A percentile compares a stretch with the other conserved stretches of the same genome.
phyloP scores from a whole-genome alignment of 35 echinoderm and acorn worm species.

The Heliocidaris tuberculata region DNA sequence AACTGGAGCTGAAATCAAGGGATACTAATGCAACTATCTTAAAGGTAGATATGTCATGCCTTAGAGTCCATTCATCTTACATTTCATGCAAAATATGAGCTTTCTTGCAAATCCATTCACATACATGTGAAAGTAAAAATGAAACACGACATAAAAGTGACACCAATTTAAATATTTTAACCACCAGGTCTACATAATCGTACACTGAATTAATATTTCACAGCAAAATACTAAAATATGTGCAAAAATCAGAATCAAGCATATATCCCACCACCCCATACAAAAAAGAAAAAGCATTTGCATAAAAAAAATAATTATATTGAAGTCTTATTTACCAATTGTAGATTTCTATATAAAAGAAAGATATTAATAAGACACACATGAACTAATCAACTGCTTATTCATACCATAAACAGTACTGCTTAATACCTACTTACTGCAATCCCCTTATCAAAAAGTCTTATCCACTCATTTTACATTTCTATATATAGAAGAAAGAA shows the following conservation, averaged over 20 bases:
- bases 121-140: background rate
- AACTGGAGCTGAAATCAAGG: no score
- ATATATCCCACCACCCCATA: no score
- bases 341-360: background rate
- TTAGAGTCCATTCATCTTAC: background rate
- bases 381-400: background rate
- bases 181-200: background rate
- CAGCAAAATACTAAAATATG: no score
- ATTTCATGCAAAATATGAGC: background rate
- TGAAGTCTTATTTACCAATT: background rate
- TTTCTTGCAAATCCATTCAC: background rate
- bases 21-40: no score
- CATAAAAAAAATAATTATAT: no score
- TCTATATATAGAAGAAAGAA: no score
- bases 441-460: no score
- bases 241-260: no score
- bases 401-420: background rate
- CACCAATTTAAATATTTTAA: background rate
- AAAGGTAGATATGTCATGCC: background rate
- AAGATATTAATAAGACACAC: background rate
- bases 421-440: no score
- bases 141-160: background rate
- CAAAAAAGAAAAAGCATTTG: no score
- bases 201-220: no score
- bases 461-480: no score